Percentiles rank a stretch among this genome's conserved stretches.
phyloP scores from a whole-genome alignment of 2,888 invertebrate species.

The Platycheirus rosarum region DNA sequence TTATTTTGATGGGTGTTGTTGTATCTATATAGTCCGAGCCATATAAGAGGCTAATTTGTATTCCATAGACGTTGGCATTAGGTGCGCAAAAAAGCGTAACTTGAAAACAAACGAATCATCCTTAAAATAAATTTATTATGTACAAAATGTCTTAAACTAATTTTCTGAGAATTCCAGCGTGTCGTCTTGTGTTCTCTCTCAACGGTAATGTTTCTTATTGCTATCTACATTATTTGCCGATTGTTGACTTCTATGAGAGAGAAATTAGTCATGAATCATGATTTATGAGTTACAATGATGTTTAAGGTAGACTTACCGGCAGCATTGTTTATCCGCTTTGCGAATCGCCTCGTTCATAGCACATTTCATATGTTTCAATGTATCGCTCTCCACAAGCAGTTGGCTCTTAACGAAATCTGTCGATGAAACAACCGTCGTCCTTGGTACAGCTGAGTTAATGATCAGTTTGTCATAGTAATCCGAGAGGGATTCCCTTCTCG shows the following conservation, averaged over 20 bases:
- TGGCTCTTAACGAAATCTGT: conserved; percentile 32
- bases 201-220: conserved; percentile 26
- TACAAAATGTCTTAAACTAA: conserved; percentile 49
- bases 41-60: conserved; percentile 58
- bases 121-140: conserved; percentile 68
- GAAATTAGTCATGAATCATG: neutral
- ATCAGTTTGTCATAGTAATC: conserved; percentile 77
- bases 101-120: conserved; percentile 30
- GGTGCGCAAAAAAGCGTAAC: conserved; percentile 45
- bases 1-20: conserved; percentile 25
- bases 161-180: conserved; percentile 33
- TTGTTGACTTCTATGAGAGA: conserved; percentile 31
- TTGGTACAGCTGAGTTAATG: conserved; percentile 73
- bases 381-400: conserved; percentile 16
- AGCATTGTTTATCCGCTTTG: conserved; percentile 43
- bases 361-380: conserved; percentile 52
- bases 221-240: conserved; percentile 17
- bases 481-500: conserved; percentile 78
- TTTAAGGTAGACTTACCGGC: conserved; percentile 37
- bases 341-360: conserved; percentile 53
- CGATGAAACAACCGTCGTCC: neutral
- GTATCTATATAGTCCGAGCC: conserved; percentile 30
- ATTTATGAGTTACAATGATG: conserved; percentile 1
- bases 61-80: conserved; percentile 35
- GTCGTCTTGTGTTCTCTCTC: neutral